These are phyloP conservation scores for Oncorhynchus kisutch DNA, from an alignment of 2,113 vertebrate genomes.

Conservation along the genomic window DNA sequence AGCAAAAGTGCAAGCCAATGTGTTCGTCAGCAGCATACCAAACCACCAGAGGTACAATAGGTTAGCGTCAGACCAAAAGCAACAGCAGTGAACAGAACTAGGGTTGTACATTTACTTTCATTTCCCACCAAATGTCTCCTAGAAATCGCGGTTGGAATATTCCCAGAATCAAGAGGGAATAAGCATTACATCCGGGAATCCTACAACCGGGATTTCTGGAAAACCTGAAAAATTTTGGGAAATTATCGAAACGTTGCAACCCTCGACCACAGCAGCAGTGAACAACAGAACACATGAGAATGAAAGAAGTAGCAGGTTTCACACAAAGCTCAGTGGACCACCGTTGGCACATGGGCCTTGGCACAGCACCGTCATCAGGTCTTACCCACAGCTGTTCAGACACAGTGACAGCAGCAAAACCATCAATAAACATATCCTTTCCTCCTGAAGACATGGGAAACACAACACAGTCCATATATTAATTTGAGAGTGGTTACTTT, in stretches of 20 bases:
- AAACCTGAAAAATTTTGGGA: too few species aligned
- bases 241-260: too few species aligned
- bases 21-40: background rate
- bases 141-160: too few species aligned
- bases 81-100: background rate
- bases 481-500: too few species aligned
- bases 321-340: constrained; percentile 26
- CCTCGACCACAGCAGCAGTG: constrained; percentile 5
- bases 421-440: constrained; percentile 77
- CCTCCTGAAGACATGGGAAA: constrained; percentile 81
- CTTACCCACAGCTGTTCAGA: constrained; percentile 93
- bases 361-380: constrained; percentile 37
- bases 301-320: background rate
- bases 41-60: too few species aligned
- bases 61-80: background rate
- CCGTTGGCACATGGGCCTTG: background rate
- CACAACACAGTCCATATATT: too few species aligned
- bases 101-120: too few species aligned
- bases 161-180: too few species aligned
- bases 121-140: too few species aligned
- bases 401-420: constrained; percentile 67
- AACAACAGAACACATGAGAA: constrained; percentile 6
- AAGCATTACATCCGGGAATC: too few species aligned
- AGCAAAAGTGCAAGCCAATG: background rate
- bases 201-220: too few species aligned